Evolutionary conservation across 2,888 invertebrate species (phyloP).

Genomic region (Cryptocephalus moraei): DNA sequence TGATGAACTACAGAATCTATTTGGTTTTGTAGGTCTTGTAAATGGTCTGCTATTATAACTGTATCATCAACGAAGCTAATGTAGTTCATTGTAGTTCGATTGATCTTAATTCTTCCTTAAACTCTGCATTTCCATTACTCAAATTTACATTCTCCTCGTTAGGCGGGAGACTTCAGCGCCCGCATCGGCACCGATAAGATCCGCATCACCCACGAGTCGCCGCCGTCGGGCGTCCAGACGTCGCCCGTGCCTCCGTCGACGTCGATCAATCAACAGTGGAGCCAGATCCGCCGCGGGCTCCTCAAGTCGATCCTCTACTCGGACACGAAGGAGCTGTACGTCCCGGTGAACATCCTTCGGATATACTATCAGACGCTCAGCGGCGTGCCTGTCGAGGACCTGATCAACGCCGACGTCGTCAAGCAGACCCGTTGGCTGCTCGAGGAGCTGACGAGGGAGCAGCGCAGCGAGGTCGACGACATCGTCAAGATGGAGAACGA

Average conservation of each 20-base stretch:
- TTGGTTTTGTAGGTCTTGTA: too few species aligned
- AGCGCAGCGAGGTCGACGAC: conserved; percentile 28
- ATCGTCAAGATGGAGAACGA: conserved; percentile 21
- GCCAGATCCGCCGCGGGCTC: conserved; percentile 30
- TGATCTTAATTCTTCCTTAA: too few species aligned
- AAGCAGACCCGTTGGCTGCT: conserved; percentile 34
- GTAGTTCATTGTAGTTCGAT: too few species aligned
- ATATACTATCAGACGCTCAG: conserved; percentile 35
- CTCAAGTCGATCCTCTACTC: conserved; percentile 31
- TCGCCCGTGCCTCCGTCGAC: background rate
- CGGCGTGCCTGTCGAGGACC: conserved; percentile 23
- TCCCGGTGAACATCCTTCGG: conserved; percentile 32
- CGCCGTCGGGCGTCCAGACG: too few species aligned
- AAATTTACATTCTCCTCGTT: too few species aligned
- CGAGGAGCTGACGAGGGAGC: conserved; percentile 29
- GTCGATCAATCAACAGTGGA: conserved; percentile 29
- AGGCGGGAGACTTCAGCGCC: conserved; percentile 29
- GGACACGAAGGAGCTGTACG: conserved; percentile 29
- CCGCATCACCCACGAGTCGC: conserved; percentile 20
- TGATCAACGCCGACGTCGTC: conserved; percentile 24
- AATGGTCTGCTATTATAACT: too few species aligned
- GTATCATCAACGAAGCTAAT: too few species aligned
- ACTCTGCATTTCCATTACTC: too few species aligned
- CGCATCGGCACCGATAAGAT: conserved; percentile 31
- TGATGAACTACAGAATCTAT: too few species aligned